Conservation (phyloP, 2,888 invertebrate species). For the Patella ulyssiponensis region DNA sequence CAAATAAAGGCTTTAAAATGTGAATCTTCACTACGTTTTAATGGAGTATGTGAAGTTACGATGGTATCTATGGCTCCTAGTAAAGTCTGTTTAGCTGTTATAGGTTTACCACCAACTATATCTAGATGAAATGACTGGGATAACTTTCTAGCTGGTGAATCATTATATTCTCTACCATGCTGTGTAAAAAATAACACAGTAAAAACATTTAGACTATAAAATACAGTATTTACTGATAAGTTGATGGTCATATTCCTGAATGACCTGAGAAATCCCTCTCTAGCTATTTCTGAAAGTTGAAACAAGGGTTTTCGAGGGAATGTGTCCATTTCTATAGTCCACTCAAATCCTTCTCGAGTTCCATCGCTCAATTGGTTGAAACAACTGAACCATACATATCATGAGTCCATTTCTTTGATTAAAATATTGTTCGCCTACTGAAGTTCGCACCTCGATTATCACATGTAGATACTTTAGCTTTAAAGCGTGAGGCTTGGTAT, state of each 20-base stretch:
- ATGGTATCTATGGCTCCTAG: constrained; percentile 94
- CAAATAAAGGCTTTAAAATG: constrained; percentile 99
- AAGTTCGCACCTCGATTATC: too few species aligned
- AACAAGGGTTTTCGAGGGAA: not conserved
- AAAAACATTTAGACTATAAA: not conserved
- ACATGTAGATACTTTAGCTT: too few species aligned
- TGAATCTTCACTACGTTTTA: constrained; percentile 94
- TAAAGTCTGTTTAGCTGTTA: constrained; percentile 90
- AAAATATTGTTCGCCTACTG: too few species aligned
- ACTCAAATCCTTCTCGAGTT: too few species aligned
- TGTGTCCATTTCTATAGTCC: too few species aligned
- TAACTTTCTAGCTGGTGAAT: constrained; percentile 93
- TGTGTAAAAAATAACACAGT: constrained; percentile 41
- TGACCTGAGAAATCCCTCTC: not conserved
- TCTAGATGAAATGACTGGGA: constrained; percentile 96
- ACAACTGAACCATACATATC: too few species aligned
- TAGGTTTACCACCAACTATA: constrained; percentile 88
- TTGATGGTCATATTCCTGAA: not conserved
- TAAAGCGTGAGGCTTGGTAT: too few species aligned
- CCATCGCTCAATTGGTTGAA: too few species aligned
- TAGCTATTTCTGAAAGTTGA: too few species aligned
- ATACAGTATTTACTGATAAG: not conserved
- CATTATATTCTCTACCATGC: constrained; percentile 93
- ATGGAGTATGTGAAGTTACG: constrained; percentile 89
- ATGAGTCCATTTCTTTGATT: too few species aligned